phyloP scores from a whole-genome alignment of 2,113 vertebrate species.

The Pelodiscus sinensis region DNA sequence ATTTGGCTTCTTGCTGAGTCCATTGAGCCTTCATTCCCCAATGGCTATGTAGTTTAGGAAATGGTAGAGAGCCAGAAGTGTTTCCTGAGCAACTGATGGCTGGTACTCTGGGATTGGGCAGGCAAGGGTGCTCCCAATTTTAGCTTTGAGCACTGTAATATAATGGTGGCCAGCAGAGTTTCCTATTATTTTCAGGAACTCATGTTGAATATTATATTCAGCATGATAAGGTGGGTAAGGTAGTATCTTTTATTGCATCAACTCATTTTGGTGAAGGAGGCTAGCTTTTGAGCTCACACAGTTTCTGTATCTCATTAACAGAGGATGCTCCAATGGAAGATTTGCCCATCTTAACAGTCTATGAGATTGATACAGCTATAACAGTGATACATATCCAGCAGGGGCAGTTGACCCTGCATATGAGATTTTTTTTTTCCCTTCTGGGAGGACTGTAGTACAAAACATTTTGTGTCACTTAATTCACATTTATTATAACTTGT shows the following conservation, averaged over 20 bases:
- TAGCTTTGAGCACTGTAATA: neutral
- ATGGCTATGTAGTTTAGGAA: too few species aligned
- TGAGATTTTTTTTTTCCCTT: neutral
- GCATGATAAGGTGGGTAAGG: too few species aligned
- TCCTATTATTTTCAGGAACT: neutral
- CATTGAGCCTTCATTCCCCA: too few species aligned
- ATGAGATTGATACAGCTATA: too few species aligned
- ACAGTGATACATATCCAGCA: neutral
- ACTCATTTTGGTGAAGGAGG: too few species aligned
- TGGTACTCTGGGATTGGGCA: neutral
- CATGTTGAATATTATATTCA: neutral
- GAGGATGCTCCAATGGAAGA: too few species aligned
- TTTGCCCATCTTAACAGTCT: too few species aligned
- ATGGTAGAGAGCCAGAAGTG: neutral
- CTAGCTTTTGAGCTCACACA: too few species aligned
- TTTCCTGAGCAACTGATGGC: neutral
- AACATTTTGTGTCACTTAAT: neutral
- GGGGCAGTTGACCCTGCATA: neutral
- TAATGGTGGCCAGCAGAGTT: neutral
- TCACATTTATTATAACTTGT: neutral
- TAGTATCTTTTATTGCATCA: too few species aligned
- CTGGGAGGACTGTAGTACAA: neutral
- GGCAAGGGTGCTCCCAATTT: neutral
- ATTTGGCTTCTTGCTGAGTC: neutral
- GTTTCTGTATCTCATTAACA: too few species aligned